These are phyloP conservation scores for Rallus limicola DNA, from an alignment of 2,113 vertebrate genomes.

Conservation along the genomic window DNA sequence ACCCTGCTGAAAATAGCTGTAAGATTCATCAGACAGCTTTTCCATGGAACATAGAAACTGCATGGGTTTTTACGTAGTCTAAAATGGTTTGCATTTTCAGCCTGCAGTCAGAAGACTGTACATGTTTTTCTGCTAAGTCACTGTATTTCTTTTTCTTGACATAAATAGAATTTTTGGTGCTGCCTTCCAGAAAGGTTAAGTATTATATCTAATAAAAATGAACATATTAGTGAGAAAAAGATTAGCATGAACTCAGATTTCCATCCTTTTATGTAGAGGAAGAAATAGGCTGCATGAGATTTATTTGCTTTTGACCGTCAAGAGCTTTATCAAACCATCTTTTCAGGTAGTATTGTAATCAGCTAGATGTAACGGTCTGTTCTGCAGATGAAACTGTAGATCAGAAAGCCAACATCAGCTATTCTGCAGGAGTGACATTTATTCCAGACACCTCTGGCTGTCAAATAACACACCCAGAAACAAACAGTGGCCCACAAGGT, in stretches of 20 bases:
- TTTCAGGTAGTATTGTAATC: neutral
- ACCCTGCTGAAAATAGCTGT: neutral
- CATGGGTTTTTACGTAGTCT: neutral
- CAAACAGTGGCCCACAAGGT: neutral
- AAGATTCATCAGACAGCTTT: slow-evolving; percentile 21
- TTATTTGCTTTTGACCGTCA: slow-evolving; percentile 6
- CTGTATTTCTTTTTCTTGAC: neutral
- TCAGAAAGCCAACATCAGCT: neutral
- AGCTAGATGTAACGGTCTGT: neutral
- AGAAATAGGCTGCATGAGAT: neutral
- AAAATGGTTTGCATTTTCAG: slow-evolving; percentile 23
- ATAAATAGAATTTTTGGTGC: neutral
- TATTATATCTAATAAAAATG: slow-evolving; percentile 1
- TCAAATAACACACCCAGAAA: neutral
- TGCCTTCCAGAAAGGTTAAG: neutral
- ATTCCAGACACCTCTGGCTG: neutral
- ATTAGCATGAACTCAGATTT: neutral
- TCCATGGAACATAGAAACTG: slow-evolving; percentile 1
- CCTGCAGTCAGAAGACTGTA: neutral
- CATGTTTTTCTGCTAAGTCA: slow-evolving; percentile 3
- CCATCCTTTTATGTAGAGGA: neutral
- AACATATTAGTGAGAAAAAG: neutral
- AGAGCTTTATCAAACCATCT: neutral
- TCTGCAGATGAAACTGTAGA: neutral
- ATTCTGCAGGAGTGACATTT: neutral